A percentile compares a stretch with the other conserved stretches of the same genome.
phyloP scores from a whole-genome alignment of 2,113 vertebrate species.

The Ranitomeya imitator region DNA sequence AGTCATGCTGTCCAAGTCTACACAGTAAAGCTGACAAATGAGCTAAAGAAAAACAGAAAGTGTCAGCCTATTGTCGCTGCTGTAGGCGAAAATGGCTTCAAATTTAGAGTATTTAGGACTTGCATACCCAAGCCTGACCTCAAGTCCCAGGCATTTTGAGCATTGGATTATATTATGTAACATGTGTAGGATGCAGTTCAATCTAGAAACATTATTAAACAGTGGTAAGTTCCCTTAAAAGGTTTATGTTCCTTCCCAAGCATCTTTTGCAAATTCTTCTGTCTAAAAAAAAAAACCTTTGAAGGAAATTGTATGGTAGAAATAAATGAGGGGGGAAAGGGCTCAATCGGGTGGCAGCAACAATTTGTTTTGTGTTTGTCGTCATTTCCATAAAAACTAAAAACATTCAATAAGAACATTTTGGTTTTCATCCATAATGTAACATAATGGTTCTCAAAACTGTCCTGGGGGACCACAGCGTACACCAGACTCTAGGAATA shows the following conservation, averaged over 20 bases:
- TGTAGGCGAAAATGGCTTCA: not conserved
- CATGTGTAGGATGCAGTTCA: not conserved
- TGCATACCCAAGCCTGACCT: not conserved
- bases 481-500: constrained; percentile 5
- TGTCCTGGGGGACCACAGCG: constrained; percentile 2
- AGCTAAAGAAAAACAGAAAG: no score
- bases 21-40: not conserved
- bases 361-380: constrained; percentile 1
- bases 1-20: not conserved
- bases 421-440: constrained; percentile 2
- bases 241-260: not conserved
- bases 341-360: not conserved
- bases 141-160: no score
- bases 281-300: not conserved
- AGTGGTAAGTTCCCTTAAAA: not conserved
- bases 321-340: not conserved
- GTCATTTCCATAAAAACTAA: constrained; percentile 28
- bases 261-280: not conserved
- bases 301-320: not conserved
- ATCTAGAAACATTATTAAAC: not conserved
- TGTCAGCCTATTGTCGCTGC: no score
- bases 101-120: not conserved
- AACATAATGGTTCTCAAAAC: constrained; percentile 10
- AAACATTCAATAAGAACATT: constrained; percentile 15
- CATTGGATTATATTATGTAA: not conserved